Base-by-base conservation (phyloP, 2,888 invertebrate genomes). In the Diarsia rubi region DNA sequence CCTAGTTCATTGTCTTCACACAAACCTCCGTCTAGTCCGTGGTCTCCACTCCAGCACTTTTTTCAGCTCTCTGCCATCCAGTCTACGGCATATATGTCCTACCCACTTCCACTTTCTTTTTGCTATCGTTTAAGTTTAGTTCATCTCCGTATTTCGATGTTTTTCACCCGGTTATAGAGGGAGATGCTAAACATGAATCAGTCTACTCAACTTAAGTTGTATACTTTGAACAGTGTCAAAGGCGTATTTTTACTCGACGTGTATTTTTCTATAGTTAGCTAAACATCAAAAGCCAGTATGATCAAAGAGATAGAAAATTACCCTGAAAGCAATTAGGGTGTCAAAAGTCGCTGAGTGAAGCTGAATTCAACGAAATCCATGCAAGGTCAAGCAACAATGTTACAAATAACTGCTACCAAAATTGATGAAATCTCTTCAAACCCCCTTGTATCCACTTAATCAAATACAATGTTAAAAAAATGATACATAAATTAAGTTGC, bases 281-380 rank as follows among this genome's bases (percentile, higher is more conserved):
- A 45, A 59, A 54, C 75, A 42, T 68, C 54, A 69, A 78, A 78
- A 57, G 63, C 42, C n/a, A 14, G 8, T 42, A 31, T n/a, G 64
- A 59, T 71, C 64, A 64, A 78, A 77, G 44, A 42, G n/a, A 63
- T 42, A 54, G 14, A 57, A 70, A 57, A 78, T 76, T 76, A 76
- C 12, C 8, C 27, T 49, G 54, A 57, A 69, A 78, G 42, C 49
- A 78, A 70, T 78, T 70, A 64, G 16, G 24, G 24, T 24, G 57
- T 63, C 49, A 78, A 70, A 70, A 31, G 44, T 62, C 45, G 19
- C 21, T 14, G 37, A 24, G 11, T 52, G 47, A 60, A 65, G 44
- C 21, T 78, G 54, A 63, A n/a, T 31, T 16, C 31, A 42, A 47
- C 31, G 16, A 27, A 63, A 52, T 24, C 31, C 19, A 49, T 42